Evolutionary conservation across 2,797 vertebrate genomes (phyloP).

Genomic region (Crocodylus rhombifer): DNA sequence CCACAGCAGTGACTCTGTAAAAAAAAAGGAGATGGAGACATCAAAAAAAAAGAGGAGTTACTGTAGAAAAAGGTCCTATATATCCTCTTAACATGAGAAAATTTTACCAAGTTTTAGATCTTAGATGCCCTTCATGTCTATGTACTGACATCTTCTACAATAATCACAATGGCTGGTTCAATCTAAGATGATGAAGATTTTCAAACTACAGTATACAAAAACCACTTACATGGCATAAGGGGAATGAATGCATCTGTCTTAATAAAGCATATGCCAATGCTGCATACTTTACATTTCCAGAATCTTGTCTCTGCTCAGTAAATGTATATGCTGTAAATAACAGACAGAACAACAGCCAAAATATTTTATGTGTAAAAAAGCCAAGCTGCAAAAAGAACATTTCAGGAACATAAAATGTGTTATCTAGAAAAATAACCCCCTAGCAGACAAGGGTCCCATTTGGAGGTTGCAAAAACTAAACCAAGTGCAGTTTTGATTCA

Average conservation of each 20-base stretch:
- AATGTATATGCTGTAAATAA: background rate
- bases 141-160: background rate
- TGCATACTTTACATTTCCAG: background rate
- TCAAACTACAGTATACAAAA: background rate
- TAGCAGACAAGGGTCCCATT: background rate
- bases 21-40: slow-evolving; percentile 21
- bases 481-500: slow-evolving; percentile 45
- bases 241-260: background rate
- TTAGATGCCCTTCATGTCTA: background rate
- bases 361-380: background rate
- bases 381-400: background rate
- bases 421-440: slow-evolving; percentile 36
- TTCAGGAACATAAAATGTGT: background rate
- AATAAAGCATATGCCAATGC: background rate
- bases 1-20: slow-evolving; percentile 81
- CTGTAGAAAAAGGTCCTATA: background rate
- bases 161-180: background rate
- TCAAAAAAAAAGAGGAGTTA: background rate
- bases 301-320: background rate
- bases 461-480: slow-evolving; percentile 52
- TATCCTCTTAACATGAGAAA: background rate
- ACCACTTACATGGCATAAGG: background rate
- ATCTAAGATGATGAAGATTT: background rate
- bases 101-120: background rate
- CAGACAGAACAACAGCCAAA: background rate